phyloP scores from a whole-genome alignment of 2,888 invertebrate genomes.

The Miltochrista miniata region DNA sequence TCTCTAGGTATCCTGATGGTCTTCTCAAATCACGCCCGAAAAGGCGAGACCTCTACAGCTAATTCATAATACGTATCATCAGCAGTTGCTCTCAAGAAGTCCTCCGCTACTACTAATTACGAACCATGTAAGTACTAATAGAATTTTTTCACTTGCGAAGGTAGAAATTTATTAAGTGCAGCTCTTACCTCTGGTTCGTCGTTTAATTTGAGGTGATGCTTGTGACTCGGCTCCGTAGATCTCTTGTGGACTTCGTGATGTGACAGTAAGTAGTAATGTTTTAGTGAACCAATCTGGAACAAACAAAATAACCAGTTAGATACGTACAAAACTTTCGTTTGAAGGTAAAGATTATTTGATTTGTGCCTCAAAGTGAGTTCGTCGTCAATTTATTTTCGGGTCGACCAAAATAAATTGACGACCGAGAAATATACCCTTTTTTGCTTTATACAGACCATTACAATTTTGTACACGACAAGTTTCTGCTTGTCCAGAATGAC shows the following conservation, averaged over 20 bases:
- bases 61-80: too few species aligned
- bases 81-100: too few species aligned
- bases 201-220: slow-evolving; percentile 90
- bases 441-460: not conserved
- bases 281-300: slow-evolving; percentile 95
- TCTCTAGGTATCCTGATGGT: too few species aligned
- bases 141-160: too few species aligned
- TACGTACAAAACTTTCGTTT: not conserved
- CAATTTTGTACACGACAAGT: slow-evolving; percentile 6
- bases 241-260: slow-evolving; percentile 94
- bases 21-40: too few species aligned
- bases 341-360: too few species aligned
- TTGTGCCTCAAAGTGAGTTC: too few species aligned
- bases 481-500: slow-evolving; percentile 15
- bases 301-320: slow-evolving; percentile 42
- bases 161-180: not conserved
- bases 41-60: too few species aligned
- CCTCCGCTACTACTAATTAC: too few species aligned
- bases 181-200: slow-evolving; percentile 84
- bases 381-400: too few species aligned
- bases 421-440: not conserved
- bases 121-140: too few species aligned
- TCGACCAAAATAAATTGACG: too few species aligned
- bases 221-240: slow-evolving; percentile 89
- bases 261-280: slow-evolving; percentile 93